These are phyloP conservation scores for Strix uralensis DNA, from an alignment of 2,113 vertebrate species.

Conservation along the genomic window DNA sequence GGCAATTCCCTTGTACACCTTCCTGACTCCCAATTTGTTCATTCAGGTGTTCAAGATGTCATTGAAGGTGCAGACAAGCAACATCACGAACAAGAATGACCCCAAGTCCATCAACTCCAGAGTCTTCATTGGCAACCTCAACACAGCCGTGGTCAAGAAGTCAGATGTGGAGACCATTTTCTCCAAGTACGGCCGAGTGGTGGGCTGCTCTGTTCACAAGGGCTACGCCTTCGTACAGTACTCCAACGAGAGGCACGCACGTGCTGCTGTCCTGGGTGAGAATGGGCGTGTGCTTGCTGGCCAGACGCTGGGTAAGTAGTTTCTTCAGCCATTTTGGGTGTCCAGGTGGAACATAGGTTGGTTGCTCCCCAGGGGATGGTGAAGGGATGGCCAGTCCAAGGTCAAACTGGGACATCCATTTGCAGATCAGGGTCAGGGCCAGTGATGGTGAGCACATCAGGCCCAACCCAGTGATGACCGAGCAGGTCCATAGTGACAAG, in stretches of 20 bases:
- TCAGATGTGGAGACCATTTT: constrained; percentile 93
- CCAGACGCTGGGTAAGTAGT: constrained; percentile 86
- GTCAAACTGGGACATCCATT: neutral
- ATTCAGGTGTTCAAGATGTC: constrained; percentile 82
- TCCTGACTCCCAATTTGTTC: neutral
- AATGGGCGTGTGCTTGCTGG: constrained; percentile 89
- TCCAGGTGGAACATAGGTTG: fast-evolving
- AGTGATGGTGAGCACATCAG: neutral
- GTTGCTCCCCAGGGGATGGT: neutral
- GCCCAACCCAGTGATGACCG: fast-evolving
- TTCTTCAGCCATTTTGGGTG: too few species aligned
- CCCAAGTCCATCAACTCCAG: constrained; percentile 94
- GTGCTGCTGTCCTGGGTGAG: constrained; percentile 90
- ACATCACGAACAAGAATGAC: constrained; percentile 97
- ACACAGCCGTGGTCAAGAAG: constrained; percentile 94
- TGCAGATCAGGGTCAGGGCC: neutral
- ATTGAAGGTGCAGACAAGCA: constrained; percentile 91
- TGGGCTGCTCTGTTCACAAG: constrained; percentile 91
- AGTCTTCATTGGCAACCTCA: constrained; percentile 96
- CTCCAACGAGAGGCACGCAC: constrained; percentile 87
- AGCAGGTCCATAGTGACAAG: neutral
- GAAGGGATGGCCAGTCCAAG: neutral
- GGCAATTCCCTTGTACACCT: neutral
- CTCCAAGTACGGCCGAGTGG: constrained; percentile 89
- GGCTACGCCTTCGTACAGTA: constrained; percentile 96